Base-by-base conservation (phyloP, 2,888 invertebrate species). In the Nemotelus nigrinus region DNA sequence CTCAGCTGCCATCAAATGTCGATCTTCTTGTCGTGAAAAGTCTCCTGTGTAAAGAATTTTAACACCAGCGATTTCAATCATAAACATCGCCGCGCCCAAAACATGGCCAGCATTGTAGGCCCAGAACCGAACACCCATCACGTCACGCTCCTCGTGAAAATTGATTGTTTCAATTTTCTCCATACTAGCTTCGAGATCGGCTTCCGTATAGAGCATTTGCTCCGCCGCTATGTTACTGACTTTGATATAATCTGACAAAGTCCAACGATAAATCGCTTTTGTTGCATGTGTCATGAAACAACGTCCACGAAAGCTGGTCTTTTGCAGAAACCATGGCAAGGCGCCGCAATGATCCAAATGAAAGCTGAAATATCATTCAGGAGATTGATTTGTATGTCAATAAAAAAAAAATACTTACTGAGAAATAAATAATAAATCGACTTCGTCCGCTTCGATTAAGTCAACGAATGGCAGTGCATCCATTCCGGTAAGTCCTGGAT, bases 231-330 rank as follows among this genome's bases (percentile, higher is more conserved):
- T 98, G 84, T 98, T 98, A 86, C 98, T 96, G 80, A 99, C 98
- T 93, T 99, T 99, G 79, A 99, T 98, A 85, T 97, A 99, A 91
- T 99, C 99, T 0, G 99, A 98, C 2, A 99, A 89, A 50, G 99
- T 91, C 98, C 99, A 99, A 81, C 98, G 90, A 86, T 99, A 99
- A 84, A 99, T 99, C 45, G 99, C 99, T 89, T 99, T 99, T 0
- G 99, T 98, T 0, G 99, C 99, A 45, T 99, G 99, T 0, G 99
- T 99, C 99, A 99, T 99, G 85, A 98, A 99, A 86, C 98, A 98
- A 60, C 98, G 91, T 0, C 99, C 98, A 83, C 96, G 97, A 87
- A 99, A 99, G 76, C 95, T 96, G 0, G 99, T 99, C 87, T 99
- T 99, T 83, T 94, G 93, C 47, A 99, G 89, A 86, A 99, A 98